These are phyloP conservation scores for Meloidogyne exigua DNA, from an alignment of 1,140 invertebrate species.

Conservation along the genomic window DNA sequence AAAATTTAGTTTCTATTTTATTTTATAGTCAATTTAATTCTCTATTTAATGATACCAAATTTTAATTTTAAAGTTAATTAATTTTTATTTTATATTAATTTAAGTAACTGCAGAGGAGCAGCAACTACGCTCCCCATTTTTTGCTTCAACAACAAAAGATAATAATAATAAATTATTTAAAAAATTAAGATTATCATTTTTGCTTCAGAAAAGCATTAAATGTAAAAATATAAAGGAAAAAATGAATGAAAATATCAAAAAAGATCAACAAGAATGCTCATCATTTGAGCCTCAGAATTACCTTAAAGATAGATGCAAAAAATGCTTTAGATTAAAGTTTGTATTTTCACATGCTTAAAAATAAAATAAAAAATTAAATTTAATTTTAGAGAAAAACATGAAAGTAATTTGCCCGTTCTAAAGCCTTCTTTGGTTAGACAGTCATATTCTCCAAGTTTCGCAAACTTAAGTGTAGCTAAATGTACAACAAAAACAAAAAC, in stretches of 20 bases:
- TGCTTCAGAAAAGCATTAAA: neutral
- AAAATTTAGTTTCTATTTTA: too few species aligned
- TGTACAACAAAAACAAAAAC: neutral
- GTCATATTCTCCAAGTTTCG: neutral
- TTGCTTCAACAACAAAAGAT: neutral
- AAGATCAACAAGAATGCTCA: conserved; percentile 35
- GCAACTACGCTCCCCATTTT: neutral
- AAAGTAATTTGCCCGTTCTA: neutral
- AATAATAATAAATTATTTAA: neutral
- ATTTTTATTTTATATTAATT: too few species aligned
- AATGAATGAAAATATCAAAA: neutral
- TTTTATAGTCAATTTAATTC: too few species aligned
- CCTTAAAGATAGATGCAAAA: conserved; percentile 57
- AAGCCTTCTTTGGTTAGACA: neutral
- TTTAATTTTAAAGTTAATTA: too few species aligned
- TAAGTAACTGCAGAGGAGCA: neutral
- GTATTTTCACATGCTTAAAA: neutral
- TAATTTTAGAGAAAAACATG: neutral
- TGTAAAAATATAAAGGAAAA: neutral
- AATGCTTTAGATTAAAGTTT: conserved; percentile 55
- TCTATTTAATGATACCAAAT: too few species aligned
- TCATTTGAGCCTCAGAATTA: conserved; percentile 63
- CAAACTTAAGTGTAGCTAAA: neutral
- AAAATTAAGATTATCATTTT: neutral
- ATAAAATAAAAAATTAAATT: conserved; percentile 6